Percentiles rank a stretch among this genome's conserved stretches.
Conservation (phyloP, 2,888 invertebrate genomes). For the Nomada fabriciana region DNA sequence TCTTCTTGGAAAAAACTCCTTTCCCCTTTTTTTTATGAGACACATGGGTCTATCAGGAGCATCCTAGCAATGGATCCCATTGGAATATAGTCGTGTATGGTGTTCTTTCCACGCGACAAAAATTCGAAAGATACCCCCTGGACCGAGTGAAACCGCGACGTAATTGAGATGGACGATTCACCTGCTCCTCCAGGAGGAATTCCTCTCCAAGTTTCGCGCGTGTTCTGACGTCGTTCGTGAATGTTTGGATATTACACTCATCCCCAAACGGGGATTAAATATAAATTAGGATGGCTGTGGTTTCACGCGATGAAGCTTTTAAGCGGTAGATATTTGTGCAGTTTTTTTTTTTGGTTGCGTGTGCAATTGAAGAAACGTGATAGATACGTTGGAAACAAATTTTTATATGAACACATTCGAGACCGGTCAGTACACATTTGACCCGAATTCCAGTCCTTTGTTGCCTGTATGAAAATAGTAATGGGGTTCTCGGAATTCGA, state of each 20-base stretch:
- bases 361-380: neutral
- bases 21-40: constrained; percentile 28
- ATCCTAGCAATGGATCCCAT: constrained; percentile 51
- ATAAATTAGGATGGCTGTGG: neutral
- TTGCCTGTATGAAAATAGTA: too few relatives aligned
- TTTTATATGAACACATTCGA: too few relatives aligned
- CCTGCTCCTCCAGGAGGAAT: constrained; percentile 11
- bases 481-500: too few relatives aligned
- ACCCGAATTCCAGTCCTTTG: too few relatives aligned
- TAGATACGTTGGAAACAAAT: too few relatives aligned
- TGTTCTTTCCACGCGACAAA: constrained; percentile 44
- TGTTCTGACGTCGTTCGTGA: neutral
- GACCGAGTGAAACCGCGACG: constrained; percentile 29
- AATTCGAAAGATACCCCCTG: constrained; percentile 32
- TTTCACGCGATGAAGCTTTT: too few relatives aligned
- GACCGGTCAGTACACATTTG: too few relatives aligned
- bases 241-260: neutral
- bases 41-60: constrained; percentile 40
- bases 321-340: neutral
- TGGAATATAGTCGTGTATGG: constrained; percentile 50
- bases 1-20: constrained; percentile 36
- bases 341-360: neutral
- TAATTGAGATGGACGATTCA: constrained; percentile 48
- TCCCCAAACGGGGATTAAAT: neutral
- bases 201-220: neutral